Evolutionary conservation across 1,140 invertebrate genomes (phyloP), one percentile per base, ranked within the genome.

Genomic region (Bombus confusus): DNA sequence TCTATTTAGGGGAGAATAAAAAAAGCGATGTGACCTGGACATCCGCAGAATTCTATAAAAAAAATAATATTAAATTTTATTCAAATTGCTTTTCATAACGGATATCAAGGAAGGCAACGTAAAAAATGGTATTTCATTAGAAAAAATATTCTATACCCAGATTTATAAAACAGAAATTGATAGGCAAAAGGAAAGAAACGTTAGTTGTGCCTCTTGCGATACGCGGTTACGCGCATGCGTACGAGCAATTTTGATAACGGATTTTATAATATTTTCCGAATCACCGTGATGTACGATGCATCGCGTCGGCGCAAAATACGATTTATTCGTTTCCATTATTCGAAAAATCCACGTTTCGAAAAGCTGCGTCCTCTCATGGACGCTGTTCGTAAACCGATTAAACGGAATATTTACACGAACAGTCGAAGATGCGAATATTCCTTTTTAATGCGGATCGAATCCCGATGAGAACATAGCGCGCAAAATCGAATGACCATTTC

Each of bases 261-360:
- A 74, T 87, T 88, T 87, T 77, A 77, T 79, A 86, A 87, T 79
- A 77, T 77, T 75, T 80, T 86, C 25, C 74, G 69, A 74, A 80
- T 88, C 83, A 81, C 41, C 18, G 39, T 66, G 75, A 12, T 87
- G 39, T 66, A 72, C 68, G 59, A 66, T 43, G 39, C 64, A 37
- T 22, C 43, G 43, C 57, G 37, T 22, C 37, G 28, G n/a, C 39
- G 68, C 59, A 41, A 25, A 72, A 80, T 12, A 37, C 79, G 69
- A 88, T 87, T 86, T n/a, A 34, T 68, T 39, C 28, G 39, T 43
- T 74, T 83, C 76, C 69, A 79, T 68, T 79, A 47, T 34, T 59
- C 39, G 68, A 37, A 25, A 72, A 71, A 37, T 41, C 22, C 22
- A 12, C n/a, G 41, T 52, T 74, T 34, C 72, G n/a, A 34, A 47